Conservation (phyloP, 2,888 invertebrate species). For the Atethmia centrago region DNA sequence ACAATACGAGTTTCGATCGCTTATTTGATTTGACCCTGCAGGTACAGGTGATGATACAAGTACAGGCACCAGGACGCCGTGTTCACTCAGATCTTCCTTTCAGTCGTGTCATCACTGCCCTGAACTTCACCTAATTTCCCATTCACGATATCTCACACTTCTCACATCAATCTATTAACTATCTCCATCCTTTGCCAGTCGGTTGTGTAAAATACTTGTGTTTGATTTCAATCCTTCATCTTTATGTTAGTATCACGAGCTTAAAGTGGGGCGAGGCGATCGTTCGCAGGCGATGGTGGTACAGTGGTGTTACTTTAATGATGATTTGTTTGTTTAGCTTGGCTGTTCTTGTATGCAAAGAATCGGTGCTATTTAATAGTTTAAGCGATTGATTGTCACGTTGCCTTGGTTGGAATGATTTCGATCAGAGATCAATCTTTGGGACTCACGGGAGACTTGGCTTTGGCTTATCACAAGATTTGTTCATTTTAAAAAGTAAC, state of each 20-base stretch:
- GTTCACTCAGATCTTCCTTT: neutral
- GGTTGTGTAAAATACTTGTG: slow-evolving; percentile 42
- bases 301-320: slow-evolving; percentile 35
- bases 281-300: slow-evolving; percentile 37
- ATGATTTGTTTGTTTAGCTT: slow-evolving; percentile 20
- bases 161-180: slow-evolving; percentile 19
- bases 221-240: slow-evolving; percentile 66
- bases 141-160: slow-evolving; percentile 25
- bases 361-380: neutral
- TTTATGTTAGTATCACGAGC: slow-evolving; percentile 65
- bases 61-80: neutral
- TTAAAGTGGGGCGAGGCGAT: slow-evolving; percentile 56
- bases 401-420: neutral
- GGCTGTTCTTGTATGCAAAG: slow-evolving; percentile 1
- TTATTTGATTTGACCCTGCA: too few relatives aligned
- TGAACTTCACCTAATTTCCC: slow-evolving; percentile 41
- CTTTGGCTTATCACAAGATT: neutral
- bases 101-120: neutral
- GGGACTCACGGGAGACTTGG: neutral
- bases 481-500: neutral
- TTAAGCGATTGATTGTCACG: slow-evolving; percentile 1
- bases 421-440: neutral
- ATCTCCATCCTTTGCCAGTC: slow-evolving; percentile 1
- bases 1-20: too few relatives aligned
- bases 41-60: too few relatives aligned